Evolutionary conservation across 2,888 invertebrate genomes (phyloP), one percentile per base, ranked within the genome.

Genomic region (Microctonus aethiopoides): DNA sequence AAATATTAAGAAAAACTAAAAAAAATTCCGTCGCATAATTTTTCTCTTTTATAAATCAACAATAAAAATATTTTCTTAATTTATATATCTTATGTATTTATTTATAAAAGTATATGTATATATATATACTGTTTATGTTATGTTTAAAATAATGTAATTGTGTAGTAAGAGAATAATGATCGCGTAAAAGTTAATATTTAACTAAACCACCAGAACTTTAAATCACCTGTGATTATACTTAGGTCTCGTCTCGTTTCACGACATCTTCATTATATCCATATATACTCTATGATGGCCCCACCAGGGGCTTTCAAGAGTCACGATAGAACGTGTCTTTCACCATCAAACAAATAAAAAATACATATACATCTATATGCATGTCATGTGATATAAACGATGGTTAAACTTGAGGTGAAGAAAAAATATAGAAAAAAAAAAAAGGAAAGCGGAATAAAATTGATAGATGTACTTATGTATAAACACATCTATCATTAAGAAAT

Each of bases 161-260:
- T 34, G 52, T 52, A 59, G 41, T 60, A 60, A 39, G 39, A 16
- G n/a, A 34, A 54, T 65, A 59, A 66, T 54, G 13, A 54, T 54
- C 46, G 20, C 29, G 20, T 41, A 54, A 56, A 54, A 64, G 59
- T 70, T 64, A 60, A 65, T 73, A 73, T 75, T 72, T 73, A 75
- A 73, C 74, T 73, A 71, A 75, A 66, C 51, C 34, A 67, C 61
- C 65, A 71, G 73, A 60, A 69, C 67, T 46, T n/a, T 67, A 70
- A 75, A 75, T 75, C 71, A 73, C 72, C 72, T 69, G 69, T 73
- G 71, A 73, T 75, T 73, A 75, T 20, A 46, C 46, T 1, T 46
- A 16, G 20, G n/a, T 46, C 72, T 70, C 69, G 24, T n/a, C n/a
- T n/a, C 54, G 66, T 70, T 67, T 60, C 73, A 75, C 75, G 75